Base-by-base conservation (phyloP, 2,797 vertebrate species). In the Microcaecilia unicolor region DNA sequence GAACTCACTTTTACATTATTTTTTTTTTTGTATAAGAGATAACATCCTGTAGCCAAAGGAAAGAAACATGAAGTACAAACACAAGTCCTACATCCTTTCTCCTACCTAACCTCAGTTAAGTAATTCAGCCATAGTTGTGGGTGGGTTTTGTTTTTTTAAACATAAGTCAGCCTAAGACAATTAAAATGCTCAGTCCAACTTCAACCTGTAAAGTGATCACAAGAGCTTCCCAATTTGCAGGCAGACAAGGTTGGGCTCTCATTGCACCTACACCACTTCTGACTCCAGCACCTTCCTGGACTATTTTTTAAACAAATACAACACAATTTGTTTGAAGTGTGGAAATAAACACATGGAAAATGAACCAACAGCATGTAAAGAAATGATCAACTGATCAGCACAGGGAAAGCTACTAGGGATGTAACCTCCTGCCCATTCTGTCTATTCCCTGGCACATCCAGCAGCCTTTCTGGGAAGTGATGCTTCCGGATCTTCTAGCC, bases 401-500 rank as follows among this genome's bases (percentile, higher is more conserved):
- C 51, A 60, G 50, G 4, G 45, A n/a, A n/a, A n/a, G n/a, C n/a
- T n/a, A n/a, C n/a, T n/a, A n/a, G n/a, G n/a, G n/a, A n/a, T n/a
- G n/a, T 8, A n/a, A 29, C 29, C 23, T 49, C 64, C n/a, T n/a
- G 40, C 64, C 21, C 51, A 31, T 60, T 56, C 55, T 51, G 57
- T 64, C 51, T 61, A n/a, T 61, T 55, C 62, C 54, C 56, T 31
- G 54, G 27, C 48, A n/a, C n/a, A n/a, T n/a, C n/a, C n/a, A n/a
- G n/a, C n/a, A n/a, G n/a, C n/a, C n/a, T n/a, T n/a, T n/a, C n/a
- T n/a, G n/a, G n/a, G n/a, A n/a, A n/a, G n/a, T n/a, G n/a, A n/a
- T n/a, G n/a, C n/a, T n/a, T n/a, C n/a, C n/a, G n/a, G n/a, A n/a
- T n/a, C n/a, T n/a, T n/a, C n/a, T n/a, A n/a, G n/a, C n/a, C n/a